Base-by-base conservation (phyloP, 2,888 invertebrate genomes). In the Allacma fusca region DNA sequence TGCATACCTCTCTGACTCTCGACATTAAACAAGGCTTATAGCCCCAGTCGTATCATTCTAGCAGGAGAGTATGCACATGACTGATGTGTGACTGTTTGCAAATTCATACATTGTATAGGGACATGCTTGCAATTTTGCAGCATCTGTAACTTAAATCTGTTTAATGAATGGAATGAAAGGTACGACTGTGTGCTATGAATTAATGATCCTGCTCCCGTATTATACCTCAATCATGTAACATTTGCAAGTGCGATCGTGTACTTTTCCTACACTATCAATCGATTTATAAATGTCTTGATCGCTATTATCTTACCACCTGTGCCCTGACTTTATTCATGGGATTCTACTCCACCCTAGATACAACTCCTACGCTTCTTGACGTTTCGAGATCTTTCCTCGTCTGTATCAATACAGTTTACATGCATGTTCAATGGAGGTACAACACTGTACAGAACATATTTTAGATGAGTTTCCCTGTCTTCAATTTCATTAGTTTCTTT, bases 221-320 rank as follows among this genome's bases (percentile, higher is more conserved):
- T 34, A 69, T 21, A 69, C 69, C 69, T 69, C 43, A 69, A 69
- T 43, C n/a, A 43, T 69, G 40, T 69, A 50, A 50, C 50, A 12
- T 50, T 5, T 50, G 16, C 50, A 50, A 50, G 50, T 50, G 50
- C 50, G 50, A 50, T 13, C 9, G 50, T 43, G 19, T 44, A 13
- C 26, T 70, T 70, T 70, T 71, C 24, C 44, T 59, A 57, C 50
- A 71, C 50, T 26, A 57, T 71, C 71, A 71, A 71, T 71, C 71
- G 57, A 71, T 71, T 71, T 71, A 71, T 71, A 71, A 71, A 71
- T 71, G 71, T 71, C 71, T 71, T 71, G 71, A 71, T 71, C 34
- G 44, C 44, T 57, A 71, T 44, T 71, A 34, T 43, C 69, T 69
- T 69, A 24, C 69, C 40, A 69, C 69, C 44, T 69, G 69, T 67